Evolutionary conservation across 2,888 invertebrate genomes (phyloP), one percentile per base, ranked within the genome.

Genomic region (Gymnoscelis rufifasciata): DNA sequence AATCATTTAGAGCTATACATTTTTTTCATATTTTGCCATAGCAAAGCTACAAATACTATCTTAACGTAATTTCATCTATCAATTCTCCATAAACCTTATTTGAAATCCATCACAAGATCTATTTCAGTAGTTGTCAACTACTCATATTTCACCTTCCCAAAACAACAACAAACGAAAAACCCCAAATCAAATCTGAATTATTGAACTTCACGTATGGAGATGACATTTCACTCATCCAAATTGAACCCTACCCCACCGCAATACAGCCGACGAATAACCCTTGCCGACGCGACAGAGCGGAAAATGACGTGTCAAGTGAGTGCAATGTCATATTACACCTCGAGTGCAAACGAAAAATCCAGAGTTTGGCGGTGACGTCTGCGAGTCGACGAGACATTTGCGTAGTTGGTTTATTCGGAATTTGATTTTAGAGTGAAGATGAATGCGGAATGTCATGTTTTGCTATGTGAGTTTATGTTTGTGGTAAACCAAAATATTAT

Each of bases 231-330:
- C 27, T 35, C 38, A 8, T 11, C 12, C 3, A 54, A 38, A 40
- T n/a, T 13, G 35, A 29, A 49, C 52, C 45, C 38, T 51, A 43
- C 5, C 1, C 11, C 14, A 5, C 44, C 1, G 8, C 3, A 10
- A 33, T 51, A 54, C 7, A 33, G 38, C 42, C 5, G 31, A 4
- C 7, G 3, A 15, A 35, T 8, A 45, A 43, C 52, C 39, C 24
- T 45, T 70, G 31, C 31, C 31, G 75, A 71, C 64, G 75, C 81
- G 69, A 59, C 64, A 71, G 71, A 42, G 78, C 73, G 79, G 82
- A 86, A 84, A 87, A 87, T 86, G 74, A 83, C 78, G 56, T 84
- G 84, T 86, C 86, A 84, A 44, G 47, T 39, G 38, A 50, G 35
- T 56, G 54, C 57, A 61, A 67, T 66, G 61, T 67, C 69, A 65